These are phyloP conservation scores for Metellina segmentata DNA, from an alignment of 2,888 invertebrate species.

Conservation along the genomic window DNA sequence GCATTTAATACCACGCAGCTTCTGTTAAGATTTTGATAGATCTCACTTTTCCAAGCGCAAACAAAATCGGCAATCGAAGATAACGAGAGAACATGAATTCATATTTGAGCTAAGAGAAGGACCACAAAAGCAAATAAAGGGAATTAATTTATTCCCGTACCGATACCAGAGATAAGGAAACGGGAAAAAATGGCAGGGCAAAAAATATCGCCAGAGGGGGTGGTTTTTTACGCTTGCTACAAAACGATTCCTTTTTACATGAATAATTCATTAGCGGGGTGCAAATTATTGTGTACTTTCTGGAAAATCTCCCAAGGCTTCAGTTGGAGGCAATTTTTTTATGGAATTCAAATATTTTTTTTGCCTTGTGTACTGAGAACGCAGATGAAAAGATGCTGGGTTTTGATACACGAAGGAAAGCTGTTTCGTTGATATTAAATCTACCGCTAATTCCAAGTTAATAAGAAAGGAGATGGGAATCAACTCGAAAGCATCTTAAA, in stretches of 20 bases:
- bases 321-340: neutral
- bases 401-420: too few species aligned
- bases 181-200: neutral
- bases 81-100: slow-evolving; percentile 19
- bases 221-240: slow-evolving; percentile 6
- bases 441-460: too few species aligned
- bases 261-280: slow-evolving; percentile 56
- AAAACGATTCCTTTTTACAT: slow-evolving; percentile 36
- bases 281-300: slow-evolving; percentile 50
- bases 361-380: too few species aligned
- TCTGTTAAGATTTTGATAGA: neutral
- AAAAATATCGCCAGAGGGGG: neutral
- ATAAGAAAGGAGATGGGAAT: too few species aligned
- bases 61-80: slow-evolving; percentile 31
- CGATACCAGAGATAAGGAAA: slow-evolving; percentile 7
- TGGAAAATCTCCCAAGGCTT: neutral
- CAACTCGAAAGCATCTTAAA: too few species aligned
- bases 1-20: slow-evolving; percentile 17
- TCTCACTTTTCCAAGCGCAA: neutral
- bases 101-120: slow-evolving; percentile 4
- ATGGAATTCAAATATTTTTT: neutral
- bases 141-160: slow-evolving; percentile 38
- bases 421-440: too few species aligned
- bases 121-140: neutral
- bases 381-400: too few species aligned